A percentile compares a stretch with the other conserved stretches of the same genome.
Evolutionary conservation across 1,140 invertebrate species (phyloP).

Genomic region (Drosophila ambigua): DNA sequence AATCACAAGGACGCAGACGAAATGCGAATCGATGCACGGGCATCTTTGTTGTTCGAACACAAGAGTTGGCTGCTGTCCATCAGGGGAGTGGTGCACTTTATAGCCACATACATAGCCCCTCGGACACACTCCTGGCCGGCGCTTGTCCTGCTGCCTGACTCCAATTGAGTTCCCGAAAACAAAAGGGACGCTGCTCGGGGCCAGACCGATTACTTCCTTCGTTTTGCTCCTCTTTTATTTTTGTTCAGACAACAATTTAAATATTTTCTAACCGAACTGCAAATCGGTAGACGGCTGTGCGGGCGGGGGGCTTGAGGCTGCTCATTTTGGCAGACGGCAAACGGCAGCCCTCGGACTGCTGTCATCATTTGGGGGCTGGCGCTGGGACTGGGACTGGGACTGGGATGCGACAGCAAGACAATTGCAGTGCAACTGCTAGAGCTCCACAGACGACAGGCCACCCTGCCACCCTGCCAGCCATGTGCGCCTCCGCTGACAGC

Average conservation of each 20-base stretch:
- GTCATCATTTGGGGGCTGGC: constrained; percentile 53
- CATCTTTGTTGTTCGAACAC: no score
- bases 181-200: constrained; percentile 26
- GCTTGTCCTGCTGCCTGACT: constrained; percentile 24
- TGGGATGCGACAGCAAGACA: constrained; percentile 26
- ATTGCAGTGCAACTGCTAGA: no score
- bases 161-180: constrained; percentile 44
- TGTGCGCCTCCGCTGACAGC: no score
- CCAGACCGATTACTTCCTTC: constrained; percentile 20
- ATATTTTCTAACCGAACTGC: constrained; percentile 49
- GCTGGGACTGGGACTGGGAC: no score
- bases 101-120: not conserved
- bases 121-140: not conserved
- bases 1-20: no score
- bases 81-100: no score
- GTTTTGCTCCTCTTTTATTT: not conserved
- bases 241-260: constrained; percentile 46
- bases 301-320: constrained; percentile 3
- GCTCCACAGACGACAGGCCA: no score
- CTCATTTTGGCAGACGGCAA: constrained; percentile 60
- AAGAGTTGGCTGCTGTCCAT: no score
- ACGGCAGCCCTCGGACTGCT: not conserved
- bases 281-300: constrained; percentile 12
- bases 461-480: no score
- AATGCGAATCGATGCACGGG: no score